Conservation (phyloP, 2,888 invertebrate genomes). For the Eupithecia vulgata region DNA sequence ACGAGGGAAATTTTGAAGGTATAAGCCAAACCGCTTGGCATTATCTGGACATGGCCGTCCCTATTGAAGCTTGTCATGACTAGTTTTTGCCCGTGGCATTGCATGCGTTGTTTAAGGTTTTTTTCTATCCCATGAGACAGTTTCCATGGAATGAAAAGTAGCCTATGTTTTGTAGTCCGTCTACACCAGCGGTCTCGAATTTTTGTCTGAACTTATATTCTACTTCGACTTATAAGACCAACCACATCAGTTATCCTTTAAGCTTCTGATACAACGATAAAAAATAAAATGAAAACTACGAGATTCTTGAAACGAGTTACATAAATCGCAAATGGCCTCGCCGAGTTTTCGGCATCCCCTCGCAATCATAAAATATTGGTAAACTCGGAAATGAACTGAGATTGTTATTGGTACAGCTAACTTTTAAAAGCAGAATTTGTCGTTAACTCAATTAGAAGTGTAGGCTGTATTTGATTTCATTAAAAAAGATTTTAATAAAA, state of each 20-base stretch:
- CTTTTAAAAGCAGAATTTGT: constrained; percentile 43
- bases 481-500: not conserved
- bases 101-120: too few species aligned
- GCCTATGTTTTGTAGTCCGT: not conserved
- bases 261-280: not conserved
- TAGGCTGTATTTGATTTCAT: constrained; percentile 17
- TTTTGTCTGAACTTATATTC: not conserved
- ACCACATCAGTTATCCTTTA: not conserved
- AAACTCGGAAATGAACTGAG: constrained; percentile 57
- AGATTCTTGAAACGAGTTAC: constrained; percentile 42
- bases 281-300: not conserved
- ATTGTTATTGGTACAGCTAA: constrained; percentile 53
- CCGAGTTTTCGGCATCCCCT: constrained; percentile 48
- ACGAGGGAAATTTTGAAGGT: too few species aligned
- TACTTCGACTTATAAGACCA: not conserved
- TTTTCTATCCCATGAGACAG: too few species aligned
- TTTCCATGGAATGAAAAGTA: too few species aligned
- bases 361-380: constrained; percentile 54
- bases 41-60: too few species aligned
- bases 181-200: not conserved
- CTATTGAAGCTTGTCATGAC: too few species aligned
- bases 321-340: constrained; percentile 52
- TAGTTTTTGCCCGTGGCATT: too few species aligned
- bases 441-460: constrained; percentile 1
- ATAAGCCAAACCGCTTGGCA: too few species aligned